Evolutionary conservation across 1,140 invertebrate species (phyloP).

Genomic region (Macrotrachela quadricornifera): DNA sequence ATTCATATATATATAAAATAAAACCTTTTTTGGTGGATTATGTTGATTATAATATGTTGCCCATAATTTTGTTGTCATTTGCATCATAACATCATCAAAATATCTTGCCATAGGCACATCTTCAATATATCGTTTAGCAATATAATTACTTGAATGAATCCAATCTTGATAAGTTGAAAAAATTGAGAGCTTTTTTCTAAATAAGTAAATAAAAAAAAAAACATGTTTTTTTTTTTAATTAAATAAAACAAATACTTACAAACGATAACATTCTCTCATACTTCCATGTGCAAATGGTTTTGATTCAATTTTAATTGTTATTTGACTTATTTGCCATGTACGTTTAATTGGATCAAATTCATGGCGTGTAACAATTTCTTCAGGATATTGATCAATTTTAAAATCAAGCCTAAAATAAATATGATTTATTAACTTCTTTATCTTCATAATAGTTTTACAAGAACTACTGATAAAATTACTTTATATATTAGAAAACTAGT

Average conservation of each 20-base stretch:
- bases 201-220: constrained; percentile 1
- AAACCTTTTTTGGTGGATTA: constrained; percentile 42
- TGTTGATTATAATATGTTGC: constrained; percentile 40
- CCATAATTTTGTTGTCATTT: constrained; percentile 44
- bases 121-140: constrained; percentile 38
- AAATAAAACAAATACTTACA: constrained; percentile 26
- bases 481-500: too few relatives aligned
- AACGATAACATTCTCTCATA: constrained; percentile 38
- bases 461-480: too few relatives aligned
- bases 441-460: too few relatives aligned
- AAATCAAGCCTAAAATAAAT: constrained; percentile 29
- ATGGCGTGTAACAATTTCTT: constrained; percentile 26
- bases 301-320: constrained; percentile 33
- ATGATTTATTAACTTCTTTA: too few relatives aligned
- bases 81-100: constrained; percentile 38
- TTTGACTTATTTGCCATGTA: constrained; percentile 31
- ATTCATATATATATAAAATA: not conserved
- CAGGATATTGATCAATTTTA: constrained; percentile 22
- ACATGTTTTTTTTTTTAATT: not conserved
- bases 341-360: constrained; percentile 30
- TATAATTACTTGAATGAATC: constrained; percentile 36
- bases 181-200: constrained; percentile 36
- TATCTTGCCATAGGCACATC: constrained; percentile 33
- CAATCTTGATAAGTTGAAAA: constrained; percentile 30
- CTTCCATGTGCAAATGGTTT: constrained; percentile 37